phyloP scores from a whole-genome alignment of 2,888 invertebrate genomes.

The Drosophila meridionalis region DNA sequence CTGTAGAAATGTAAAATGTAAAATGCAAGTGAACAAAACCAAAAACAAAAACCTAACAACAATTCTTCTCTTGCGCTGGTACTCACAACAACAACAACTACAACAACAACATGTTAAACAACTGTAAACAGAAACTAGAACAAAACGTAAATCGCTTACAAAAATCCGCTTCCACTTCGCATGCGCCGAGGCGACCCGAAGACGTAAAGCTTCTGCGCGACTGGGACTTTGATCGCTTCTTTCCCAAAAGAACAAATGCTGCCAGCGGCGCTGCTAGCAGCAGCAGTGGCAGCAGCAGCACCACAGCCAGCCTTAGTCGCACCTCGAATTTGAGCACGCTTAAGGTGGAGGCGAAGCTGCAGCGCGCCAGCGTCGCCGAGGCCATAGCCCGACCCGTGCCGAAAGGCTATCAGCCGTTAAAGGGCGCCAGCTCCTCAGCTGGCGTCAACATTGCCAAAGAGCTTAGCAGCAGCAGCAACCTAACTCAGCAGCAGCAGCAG shows the following conservation, averaged over 20 bases:
- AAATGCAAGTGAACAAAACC: constrained; percentile 43
- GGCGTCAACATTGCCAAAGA: constrained; percentile 73
- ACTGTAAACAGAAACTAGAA: constrained; percentile 82
- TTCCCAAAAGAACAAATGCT: constrained; percentile 85
- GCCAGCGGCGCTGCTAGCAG: constrained; percentile 15
- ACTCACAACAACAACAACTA: constrained; percentile 53
- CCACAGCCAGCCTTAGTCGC: constrained; percentile 77
- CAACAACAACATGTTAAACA: constrained; percentile 43
- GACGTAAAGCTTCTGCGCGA: constrained; percentile 93
- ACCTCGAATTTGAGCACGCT: constrained; percentile 85
- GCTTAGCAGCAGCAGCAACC: constrained; percentile 39
- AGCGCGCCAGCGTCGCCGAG: constrained; percentile 82
- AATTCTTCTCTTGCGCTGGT: constrained; percentile 79
- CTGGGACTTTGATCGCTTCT: constrained; percentile 95
- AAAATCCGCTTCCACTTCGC: constrained; percentile 83
- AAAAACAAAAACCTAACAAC: constrained; percentile 56
- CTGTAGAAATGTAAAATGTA: constrained; percentile 52
- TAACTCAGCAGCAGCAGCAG: constrained; percentile 29
- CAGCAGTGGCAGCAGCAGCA: constrained; percentile 56
- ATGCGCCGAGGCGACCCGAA: constrained; percentile 86
- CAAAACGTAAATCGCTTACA: constrained; percentile 79
- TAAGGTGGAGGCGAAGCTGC: constrained; percentile 83
- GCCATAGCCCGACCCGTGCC: constrained; percentile 78
- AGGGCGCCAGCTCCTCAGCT: constrained; percentile 47
- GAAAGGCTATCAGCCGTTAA: constrained; percentile 75